Conservation (phyloP, 2,113 vertebrate genomes). For the Leiothrix lutea region DNA sequence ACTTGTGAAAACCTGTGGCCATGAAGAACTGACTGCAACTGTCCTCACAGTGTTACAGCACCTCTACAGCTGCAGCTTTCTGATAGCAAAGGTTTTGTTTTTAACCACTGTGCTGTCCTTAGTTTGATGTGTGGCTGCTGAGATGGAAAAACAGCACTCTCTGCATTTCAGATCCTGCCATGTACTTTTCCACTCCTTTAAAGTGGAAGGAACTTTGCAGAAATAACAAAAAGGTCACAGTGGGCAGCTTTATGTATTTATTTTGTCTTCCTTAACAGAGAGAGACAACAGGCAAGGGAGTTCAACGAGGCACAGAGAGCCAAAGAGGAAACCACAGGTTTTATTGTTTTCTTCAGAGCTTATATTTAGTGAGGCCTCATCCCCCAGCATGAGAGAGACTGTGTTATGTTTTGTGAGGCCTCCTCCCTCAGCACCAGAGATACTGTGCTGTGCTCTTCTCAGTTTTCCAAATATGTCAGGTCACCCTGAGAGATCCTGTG, state of each 20-base stretch:
- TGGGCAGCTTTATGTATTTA: neutral
- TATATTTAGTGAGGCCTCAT: neutral
- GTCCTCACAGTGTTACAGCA: neutral
- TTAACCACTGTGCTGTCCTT: neutral
- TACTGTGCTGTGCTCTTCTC: neutral
- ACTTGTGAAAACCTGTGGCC: neutral
- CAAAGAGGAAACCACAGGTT: conserved; percentile 42
- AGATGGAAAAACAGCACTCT: neutral
- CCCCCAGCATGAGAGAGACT: neutral
- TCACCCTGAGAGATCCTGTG: neutral
- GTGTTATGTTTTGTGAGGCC: neutral
- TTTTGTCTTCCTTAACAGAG: neutral
- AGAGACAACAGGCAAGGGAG: neutral
- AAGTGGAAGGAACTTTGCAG: neutral
- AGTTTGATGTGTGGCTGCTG: neutral
- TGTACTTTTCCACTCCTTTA: neutral
- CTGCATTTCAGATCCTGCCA: neutral
- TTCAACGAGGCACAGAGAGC: neutral
- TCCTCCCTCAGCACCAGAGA: neutral
- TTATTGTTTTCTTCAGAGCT: conserved; percentile 10
- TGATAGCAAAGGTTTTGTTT: neutral
- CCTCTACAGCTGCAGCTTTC: neutral
- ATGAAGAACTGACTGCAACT: neutral
- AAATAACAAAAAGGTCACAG: neutral
- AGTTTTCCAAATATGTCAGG: neutral